Evolutionary conservation across 1,140 invertebrate species (phyloP).

Genomic region (Gonatopus flavifemur): DNA sequence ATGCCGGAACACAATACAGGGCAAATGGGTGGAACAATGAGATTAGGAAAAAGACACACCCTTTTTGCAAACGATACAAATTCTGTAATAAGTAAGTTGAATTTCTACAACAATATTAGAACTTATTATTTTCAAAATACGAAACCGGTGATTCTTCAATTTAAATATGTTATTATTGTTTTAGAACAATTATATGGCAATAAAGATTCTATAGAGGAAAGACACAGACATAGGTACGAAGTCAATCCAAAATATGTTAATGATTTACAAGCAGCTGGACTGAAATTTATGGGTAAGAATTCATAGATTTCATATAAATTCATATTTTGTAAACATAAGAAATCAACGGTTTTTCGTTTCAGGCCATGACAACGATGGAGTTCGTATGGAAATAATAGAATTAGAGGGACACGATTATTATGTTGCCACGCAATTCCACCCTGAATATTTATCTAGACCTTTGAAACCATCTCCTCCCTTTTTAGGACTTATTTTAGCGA

Average conservation of each 20-base stretch:
- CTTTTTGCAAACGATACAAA: slow-evolving; percentile 67
- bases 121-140: neutral
- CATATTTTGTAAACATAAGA: neutral
- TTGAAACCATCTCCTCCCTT: slow-evolving; percentile 94
- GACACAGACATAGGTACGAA: slow-evolving; percentile 96
- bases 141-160: neutral
- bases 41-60: slow-evolving; percentile 89
- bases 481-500: slow-evolving; percentile 88
- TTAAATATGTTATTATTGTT: slow-evolving; percentile 36
- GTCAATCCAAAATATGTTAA: slow-evolving; percentile 89
- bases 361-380: slow-evolving; percentile 69
- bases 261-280: slow-evolving; percentile 76
- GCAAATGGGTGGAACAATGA: slow-evolving; percentile 96
- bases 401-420: slow-evolving; percentile 84
- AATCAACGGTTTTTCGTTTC: slow-evolving; percentile 14
- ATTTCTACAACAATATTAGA: neutral
- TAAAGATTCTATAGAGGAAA: slow-evolving; percentile 82
- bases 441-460: slow-evolving; percentile 94
- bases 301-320: slow-evolving; percentile 1
- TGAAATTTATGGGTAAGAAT: slow-evolving; percentile 85
- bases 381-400: slow-evolving; percentile 85
- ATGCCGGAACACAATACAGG: slow-evolving; percentile 98
- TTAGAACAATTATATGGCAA: slow-evolving; percentile 83
- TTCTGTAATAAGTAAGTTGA: slow-evolving; percentile 72
- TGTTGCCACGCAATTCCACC: slow-evolving; percentile 96